phyloP scores from a whole-genome alignment of 2,888 invertebrate genomes.

The Antheraea yamamai region DNA sequence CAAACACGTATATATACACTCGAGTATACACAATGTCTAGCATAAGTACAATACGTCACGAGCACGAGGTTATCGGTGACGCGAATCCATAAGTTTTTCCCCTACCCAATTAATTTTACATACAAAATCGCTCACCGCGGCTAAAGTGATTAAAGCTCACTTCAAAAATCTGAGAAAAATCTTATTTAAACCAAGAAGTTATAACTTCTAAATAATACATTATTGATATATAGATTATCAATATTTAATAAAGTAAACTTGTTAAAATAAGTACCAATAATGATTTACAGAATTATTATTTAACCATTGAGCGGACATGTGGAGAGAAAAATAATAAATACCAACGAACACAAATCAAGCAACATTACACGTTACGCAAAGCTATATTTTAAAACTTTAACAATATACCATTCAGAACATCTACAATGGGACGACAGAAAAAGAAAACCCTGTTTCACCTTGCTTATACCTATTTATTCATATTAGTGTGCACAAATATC shows the following conservation, averaged over 20 bases:
- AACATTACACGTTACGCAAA: no score
- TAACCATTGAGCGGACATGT: not conserved
- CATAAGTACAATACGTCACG: no score
- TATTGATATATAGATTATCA: not conserved
- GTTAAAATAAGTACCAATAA: not conserved
- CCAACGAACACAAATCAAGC: not conserved
- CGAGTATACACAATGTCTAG: no score
- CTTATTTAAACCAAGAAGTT: not conserved
- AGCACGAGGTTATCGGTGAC: no score
- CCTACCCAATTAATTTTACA: no score
- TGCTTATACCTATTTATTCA: not conserved
- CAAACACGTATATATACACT: no score
- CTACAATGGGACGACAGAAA: not conserved
- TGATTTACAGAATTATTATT: not conserved
- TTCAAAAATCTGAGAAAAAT: not conserved
- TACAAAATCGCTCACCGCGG: no score
- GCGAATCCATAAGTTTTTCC: no score
- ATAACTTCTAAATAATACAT: not conserved
- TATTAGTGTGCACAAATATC: not conserved
- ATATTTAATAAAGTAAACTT: not conserved
- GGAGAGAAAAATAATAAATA: not conserved
- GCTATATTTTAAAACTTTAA: no score
- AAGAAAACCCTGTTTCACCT: not conserved
- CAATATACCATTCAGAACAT: no score
- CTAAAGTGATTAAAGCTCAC: no score